Evolutionary conservation across 2,113 vertebrate species (phyloP).

Genomic region (Ellobius talpinus): DNA sequence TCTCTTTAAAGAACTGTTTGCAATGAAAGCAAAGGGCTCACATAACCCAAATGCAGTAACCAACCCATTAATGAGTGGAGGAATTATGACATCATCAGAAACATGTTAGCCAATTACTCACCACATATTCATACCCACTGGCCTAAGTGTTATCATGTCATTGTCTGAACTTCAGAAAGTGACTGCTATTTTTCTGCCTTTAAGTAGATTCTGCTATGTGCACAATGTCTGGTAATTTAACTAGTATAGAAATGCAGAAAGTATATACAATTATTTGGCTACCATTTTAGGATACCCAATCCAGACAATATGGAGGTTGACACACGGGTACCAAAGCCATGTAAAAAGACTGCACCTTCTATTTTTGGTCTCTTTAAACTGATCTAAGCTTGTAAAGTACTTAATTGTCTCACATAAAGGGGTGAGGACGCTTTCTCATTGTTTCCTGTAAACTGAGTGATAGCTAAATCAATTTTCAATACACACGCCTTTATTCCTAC

Average conservation of each 20-base stretch:
- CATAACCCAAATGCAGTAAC: slow-evolving; percentile 40
- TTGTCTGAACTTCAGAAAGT: slow-evolving; percentile 14
- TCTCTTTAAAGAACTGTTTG: slow-evolving; percentile 36
- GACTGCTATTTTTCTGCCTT: slow-evolving; percentile 31
- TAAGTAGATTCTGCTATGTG: background rate
- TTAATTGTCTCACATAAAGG: background rate
- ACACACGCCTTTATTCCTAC: slow-evolving; percentile 33
- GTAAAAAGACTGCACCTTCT: background rate
- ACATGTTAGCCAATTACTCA: slow-evolving; percentile 44
- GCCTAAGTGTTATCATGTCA: background rate
- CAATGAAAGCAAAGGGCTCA: slow-evolving; percentile 56
- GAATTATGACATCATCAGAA: slow-evolving; percentile 55
- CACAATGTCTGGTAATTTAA: background rate
- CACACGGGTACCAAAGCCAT: background rate
- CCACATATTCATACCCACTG: background rate
- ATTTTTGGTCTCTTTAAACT: background rate
- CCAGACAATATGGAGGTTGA: background rate
- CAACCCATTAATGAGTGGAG: slow-evolving; percentile 31
- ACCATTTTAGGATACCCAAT: background rate
- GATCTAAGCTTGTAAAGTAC: background rate
- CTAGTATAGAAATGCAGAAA: background rate
- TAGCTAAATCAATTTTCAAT: background rate
- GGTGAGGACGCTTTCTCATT: background rate
- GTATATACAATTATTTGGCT: background rate
- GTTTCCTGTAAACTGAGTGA: background rate